Conservation (phyloP, 2,113 vertebrate genomes). For the Setophaga coronata region DNA sequence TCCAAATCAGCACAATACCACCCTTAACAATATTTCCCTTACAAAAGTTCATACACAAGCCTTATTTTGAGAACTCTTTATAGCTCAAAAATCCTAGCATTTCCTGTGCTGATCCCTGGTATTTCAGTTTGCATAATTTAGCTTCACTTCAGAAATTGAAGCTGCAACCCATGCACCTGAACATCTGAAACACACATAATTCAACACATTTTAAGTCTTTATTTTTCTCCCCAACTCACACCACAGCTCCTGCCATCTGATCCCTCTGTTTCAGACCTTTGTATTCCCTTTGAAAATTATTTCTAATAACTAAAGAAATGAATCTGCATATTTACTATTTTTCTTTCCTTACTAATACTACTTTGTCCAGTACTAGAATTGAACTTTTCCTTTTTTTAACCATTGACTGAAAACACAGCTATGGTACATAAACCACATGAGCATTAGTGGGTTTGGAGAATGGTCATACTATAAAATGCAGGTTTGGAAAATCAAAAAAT, state of each 20-base stretch:
- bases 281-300: not conserved
- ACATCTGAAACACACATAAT: not conserved
- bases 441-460: not conserved
- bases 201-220: not conserved
- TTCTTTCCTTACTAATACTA: not conserved
- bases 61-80: not conserved
- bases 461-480: fast-evolving
- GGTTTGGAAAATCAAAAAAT: fast-evolving
- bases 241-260: not conserved
- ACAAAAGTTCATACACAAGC: not conserved
- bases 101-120: not conserved
- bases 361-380: not conserved
- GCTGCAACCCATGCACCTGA: not conserved
- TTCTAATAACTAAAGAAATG: not conserved
- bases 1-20: not conserved
- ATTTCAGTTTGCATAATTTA: not conserved
- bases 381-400: not conserved
- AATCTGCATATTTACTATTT: not conserved
- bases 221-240: not conserved
- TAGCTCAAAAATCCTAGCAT: not conserved
- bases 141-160: not conserved
- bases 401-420: not conserved
- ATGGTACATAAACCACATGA: fast-evolving
- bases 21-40: not conserved
- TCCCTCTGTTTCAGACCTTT: not conserved